phyloP scores from a whole-genome alignment of 2,888 invertebrate genomes.

The Ctena decussata region DNA sequence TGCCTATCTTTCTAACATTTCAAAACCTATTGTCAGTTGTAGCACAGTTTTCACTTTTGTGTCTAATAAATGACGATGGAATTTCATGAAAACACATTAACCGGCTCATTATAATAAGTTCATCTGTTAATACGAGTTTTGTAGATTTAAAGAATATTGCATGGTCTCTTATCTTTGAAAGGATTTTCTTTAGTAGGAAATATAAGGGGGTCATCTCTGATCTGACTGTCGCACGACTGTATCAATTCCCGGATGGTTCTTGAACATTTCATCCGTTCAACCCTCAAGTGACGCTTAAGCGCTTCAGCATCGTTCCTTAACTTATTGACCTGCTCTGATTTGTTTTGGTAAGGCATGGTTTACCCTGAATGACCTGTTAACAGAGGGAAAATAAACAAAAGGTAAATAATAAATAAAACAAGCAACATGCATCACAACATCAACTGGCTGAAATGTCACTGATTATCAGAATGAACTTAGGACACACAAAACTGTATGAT shows the following conservation, averaged over 20 bases:
- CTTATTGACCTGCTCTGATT: constrained; percentile 77
- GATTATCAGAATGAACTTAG: too few relatives aligned
- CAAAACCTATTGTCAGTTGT: too few relatives aligned
- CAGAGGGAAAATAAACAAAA: constrained; percentile 8
- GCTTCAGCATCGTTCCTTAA: constrained; percentile 76
- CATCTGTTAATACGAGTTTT: too few relatives aligned
- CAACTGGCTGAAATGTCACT: constrained; percentile 8
- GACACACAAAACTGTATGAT: too few relatives aligned
- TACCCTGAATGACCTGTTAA: constrained; percentile 5
- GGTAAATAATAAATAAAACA: constrained; percentile 13
- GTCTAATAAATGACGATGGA: too few relatives aligned
- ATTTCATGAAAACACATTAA: too few relatives aligned
- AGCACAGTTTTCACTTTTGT: too few relatives aligned
- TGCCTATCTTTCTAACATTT: too few relatives aligned
- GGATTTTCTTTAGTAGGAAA: constrained; percentile 84
- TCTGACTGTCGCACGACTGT: constrained; percentile 74
- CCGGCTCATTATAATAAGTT: too few relatives aligned
- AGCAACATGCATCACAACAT: too few relatives aligned
- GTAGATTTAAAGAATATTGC: constrained; percentile 78
- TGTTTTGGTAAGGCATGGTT: constrained; percentile 73
- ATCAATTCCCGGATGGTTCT: constrained; percentile 79
- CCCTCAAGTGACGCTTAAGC: constrained; percentile 73
- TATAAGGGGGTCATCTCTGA: constrained; percentile 80
- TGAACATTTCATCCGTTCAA: constrained; percentile 75
- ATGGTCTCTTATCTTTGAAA: constrained; percentile 84